Conservation (phyloP, 1,140 invertebrate species). For the Euborellia annulipes region DNA sequence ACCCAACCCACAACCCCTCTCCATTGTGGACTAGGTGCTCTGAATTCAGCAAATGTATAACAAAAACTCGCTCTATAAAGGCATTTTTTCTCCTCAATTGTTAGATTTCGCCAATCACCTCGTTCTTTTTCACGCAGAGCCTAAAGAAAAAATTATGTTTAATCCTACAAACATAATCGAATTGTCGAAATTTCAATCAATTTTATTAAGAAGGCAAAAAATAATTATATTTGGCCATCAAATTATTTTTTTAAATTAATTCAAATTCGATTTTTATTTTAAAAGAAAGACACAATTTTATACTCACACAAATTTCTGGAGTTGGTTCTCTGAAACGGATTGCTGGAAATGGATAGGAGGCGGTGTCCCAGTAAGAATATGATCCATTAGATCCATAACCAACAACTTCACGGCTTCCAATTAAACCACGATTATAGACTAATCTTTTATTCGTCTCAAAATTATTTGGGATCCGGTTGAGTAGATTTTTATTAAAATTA, state of each 20-base stretch:
- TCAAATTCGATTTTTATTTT: too few species aligned
- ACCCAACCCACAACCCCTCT: conserved; percentile 52
- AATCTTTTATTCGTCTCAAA: conserved; percentile 4
- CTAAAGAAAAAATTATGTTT: too few species aligned
- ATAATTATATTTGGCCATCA: too few species aligned
- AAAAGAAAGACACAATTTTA: too few species aligned
- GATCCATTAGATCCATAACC: conserved; percentile 75
- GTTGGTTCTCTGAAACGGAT: conserved; percentile 62
- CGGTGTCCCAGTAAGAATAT: conserved; percentile 59
- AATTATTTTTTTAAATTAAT: too few species aligned
- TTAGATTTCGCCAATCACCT: conserved; percentile 85
- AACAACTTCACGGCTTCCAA: conserved; percentile 82
- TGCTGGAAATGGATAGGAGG: conserved; percentile 76
- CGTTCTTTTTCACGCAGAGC: conserved; percentile 80
- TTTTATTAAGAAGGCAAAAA: too few species aligned
- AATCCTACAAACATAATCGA: too few species aligned
- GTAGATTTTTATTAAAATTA: too few species aligned
- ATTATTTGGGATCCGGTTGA: too few species aligned
- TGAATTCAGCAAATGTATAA: conserved; percentile 80
- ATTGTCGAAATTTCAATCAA: too few species aligned
- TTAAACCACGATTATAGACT: conserved; percentile 14
- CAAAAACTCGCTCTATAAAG: conserved; percentile 85
- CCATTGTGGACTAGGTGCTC: conserved; percentile 78
- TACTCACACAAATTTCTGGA: conserved; percentile 35
- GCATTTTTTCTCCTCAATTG: conserved; percentile 80